phyloP scores from a whole-genome alignment of 37 sponge, comb jelly and placozoan species.

The Amphimedon queenslandica region DNA sequence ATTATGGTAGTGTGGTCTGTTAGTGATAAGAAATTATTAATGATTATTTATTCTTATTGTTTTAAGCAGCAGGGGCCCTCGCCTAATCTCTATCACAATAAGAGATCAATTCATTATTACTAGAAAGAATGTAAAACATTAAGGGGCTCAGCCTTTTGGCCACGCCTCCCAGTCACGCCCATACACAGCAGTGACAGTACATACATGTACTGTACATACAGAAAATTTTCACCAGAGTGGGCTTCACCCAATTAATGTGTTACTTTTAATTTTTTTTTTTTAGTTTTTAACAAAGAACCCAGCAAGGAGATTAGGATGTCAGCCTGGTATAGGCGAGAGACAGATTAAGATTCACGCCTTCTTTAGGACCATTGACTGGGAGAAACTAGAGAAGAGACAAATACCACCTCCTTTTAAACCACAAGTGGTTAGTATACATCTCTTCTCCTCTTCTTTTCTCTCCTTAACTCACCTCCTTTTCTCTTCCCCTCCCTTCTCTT shows the following conservation, averaged over 20 bases:
- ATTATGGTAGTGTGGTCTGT: no score
- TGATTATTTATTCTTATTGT: not conserved
- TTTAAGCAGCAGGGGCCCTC: no score
- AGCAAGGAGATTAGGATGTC: conserved; percentile 80
- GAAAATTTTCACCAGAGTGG: no score
- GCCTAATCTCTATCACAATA: no score
- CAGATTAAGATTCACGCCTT: conserved; percentile 89
- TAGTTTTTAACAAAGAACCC: conserved; percentile 91
- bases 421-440: conserved; percentile 72
- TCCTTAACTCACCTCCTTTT: no score
- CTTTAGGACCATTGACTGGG: conserved; percentile 90
- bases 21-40: not conserved
- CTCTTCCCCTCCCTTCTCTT: not conserved
- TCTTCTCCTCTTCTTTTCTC: not conserved
- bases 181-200: not conserved
- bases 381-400: conserved; percentile 68
- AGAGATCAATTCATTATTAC: not conserved
- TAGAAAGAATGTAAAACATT: no score
- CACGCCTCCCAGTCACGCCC: no score
- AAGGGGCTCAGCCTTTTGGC: no score
- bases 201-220: not conserved
- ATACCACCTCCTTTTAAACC: conserved; percentile 89
- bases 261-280: conserved; percentile 1
- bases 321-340: conserved; percentile 80
- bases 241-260: no score